These are phyloP conservation scores for Heliothis subflexa DNA, from an alignment of 1,140 invertebrate species.

Conservation along the genomic window DNA sequence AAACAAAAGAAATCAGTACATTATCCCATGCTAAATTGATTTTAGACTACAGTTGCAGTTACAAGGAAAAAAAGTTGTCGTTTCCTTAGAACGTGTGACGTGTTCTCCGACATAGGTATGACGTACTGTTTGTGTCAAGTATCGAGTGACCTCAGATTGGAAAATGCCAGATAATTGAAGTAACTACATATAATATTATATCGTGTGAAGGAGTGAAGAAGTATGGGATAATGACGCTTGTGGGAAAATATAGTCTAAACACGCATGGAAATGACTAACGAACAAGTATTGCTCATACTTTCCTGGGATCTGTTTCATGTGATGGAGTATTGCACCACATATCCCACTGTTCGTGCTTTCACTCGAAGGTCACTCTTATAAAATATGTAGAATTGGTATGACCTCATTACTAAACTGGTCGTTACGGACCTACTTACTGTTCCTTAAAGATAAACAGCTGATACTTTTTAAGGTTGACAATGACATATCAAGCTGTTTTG, in stretches of 20 bases:
- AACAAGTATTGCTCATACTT: conserved; percentile 9
- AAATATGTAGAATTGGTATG: not conserved
- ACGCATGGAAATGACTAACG: conserved; percentile 13
- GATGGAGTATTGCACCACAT: conserved; percentile 1
- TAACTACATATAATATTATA: not conserved
- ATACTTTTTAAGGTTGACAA: not conserved
- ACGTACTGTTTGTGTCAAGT: conserved; percentile 19
- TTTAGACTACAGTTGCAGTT: not conserved
- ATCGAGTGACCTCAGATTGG: conserved; percentile 26
- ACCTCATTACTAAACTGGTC: conserved; percentile 6
- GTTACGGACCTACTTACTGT: not conserved
- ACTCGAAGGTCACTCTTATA: conserved; percentile 9
- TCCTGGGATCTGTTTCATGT: conserved; percentile 15
- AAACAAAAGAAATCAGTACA: conserved; percentile 7
- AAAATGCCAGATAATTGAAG: conserved; percentile 33
- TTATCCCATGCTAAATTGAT: not conserved
- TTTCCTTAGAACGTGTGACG: conserved; percentile 24
- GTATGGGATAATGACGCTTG: not conserved
- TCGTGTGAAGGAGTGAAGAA: not conserved
- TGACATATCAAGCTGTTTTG: not conserved
- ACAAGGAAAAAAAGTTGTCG: conserved; percentile 6
- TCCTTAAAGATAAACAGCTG: conserved; percentile 3
- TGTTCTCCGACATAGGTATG: conserved; percentile 23
- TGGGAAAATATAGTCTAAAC: conserved; percentile 9
- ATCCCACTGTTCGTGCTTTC: not conserved